These are phyloP conservation scores for Atrina japonica DNA, from an alignment of 2,888 invertebrate genomes.

Conservation along the genomic window DNA sequence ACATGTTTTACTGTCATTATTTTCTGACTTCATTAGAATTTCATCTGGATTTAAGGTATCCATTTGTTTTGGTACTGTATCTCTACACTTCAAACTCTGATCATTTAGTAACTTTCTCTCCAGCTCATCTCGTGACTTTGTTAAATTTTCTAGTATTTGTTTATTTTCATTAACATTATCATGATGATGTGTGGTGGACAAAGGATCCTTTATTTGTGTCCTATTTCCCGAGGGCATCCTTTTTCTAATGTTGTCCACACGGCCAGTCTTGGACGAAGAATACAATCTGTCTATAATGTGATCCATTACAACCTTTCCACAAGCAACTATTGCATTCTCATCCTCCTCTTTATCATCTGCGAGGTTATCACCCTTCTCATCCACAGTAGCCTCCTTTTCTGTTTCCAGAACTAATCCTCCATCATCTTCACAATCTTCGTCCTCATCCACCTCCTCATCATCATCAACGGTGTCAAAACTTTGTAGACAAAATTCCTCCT, in stretches of 20 bases:
- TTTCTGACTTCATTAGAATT: too few relatives aligned
- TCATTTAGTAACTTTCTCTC: slow-evolving; percentile 18
- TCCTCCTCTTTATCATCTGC: slow-evolving; percentile 41
- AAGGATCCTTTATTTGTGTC: neutral
- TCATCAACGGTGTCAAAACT: too few relatives aligned
- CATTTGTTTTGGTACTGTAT: neutral
- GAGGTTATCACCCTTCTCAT: neutral
- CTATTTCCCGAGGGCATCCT: neutral
- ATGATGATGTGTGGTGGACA: neutral
- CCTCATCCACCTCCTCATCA: neutral
- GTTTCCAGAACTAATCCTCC: neutral
- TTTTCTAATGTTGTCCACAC: neutral
- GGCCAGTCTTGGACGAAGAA: slow-evolving; percentile 8
- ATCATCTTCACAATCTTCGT: neutral
- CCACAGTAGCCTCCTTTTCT: neutral
- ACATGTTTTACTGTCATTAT: neutral
- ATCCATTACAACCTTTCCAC: slow-evolving; percentile 67
- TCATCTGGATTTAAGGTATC: too few relatives aligned
- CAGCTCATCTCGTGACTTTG: slow-evolving; percentile 5
- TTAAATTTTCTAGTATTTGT: slow-evolving; percentile 6
- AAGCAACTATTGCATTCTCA: slow-evolving; percentile 62
- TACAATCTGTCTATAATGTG: slow-evolving; percentile 68
- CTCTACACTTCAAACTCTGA: neutral
- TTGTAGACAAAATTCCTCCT: too few relatives aligned
- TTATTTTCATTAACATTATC: neutral